Base-by-base conservation (phyloP, 2,113 vertebrate species). In the Nibea coibor region DNA sequence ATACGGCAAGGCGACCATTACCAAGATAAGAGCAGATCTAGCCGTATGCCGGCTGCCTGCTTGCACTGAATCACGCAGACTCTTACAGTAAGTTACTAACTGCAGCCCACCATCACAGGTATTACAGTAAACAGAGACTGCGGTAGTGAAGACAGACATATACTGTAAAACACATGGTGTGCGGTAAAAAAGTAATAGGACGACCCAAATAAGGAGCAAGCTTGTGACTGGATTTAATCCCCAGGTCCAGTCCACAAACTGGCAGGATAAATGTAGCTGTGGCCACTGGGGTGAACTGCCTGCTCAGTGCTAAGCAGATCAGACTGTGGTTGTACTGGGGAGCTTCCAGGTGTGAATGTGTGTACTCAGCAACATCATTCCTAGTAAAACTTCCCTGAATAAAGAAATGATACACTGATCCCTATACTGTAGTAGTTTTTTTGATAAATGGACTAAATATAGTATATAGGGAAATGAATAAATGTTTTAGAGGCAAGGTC, bases 41-140 rank as follows among this genome's bases (percentile, higher is more conserved):
- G 81, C 75, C 82, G 57, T 89, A 86, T 89, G 88, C 12, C 77
- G 3, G 72, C 86, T 80, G 84, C 91, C 89, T 64, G 47, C 64
- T 73, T n/a, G 42, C 84, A 75, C 57, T 89, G 69, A 82, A 90
- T 86, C 72, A 88, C 24, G 54, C 45, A 31, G 28, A 82, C 59
- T 58, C 43, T 45, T 61, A 65, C 22, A 77, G 5, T 58, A n/a
- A n/a, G n/a, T n/a, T n/a, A n/a, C n/a, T n/a, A 24, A 39, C 12
- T n/a, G 57, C 12, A 58, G 56, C 14, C 24, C 7, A 47, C 47
- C n/a, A 28, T 17, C 5, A 24, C 20, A 5, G 24, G 10, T 24
- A 68, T 7, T 17, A 24, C 43, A 43, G 67, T 10, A 10, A 57
- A 8, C 19, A 5, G 17, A 51, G 48, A 51, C 48, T 51, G 56